Evolutionary conservation across 2,113 vertebrate genomes (phyloP).

Genomic region (Castor canadensis): DNA sequence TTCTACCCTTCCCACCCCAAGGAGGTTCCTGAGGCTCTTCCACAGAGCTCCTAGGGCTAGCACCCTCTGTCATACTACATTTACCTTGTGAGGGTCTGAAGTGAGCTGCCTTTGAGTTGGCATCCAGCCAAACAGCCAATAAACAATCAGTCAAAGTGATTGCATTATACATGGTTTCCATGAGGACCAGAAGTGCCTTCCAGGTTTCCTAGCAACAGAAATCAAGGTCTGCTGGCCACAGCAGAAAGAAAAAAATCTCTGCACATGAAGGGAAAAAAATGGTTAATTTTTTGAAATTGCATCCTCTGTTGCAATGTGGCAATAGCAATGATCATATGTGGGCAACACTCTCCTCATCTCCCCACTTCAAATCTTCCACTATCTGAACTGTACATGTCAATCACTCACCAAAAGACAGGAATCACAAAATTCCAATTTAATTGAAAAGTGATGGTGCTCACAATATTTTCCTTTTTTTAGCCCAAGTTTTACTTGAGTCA

Average conservation of each 20-base stretch:
- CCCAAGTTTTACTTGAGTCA: slow-evolving; percentile 22
- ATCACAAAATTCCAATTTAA: not conserved
- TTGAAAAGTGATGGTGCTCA: not conserved
- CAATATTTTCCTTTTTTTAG: not conserved
- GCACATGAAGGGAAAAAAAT: not conserved
- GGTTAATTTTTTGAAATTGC: slow-evolving; percentile 37
- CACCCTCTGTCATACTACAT: not conserved
- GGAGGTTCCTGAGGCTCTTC: not conserved
- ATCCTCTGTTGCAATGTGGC: not conserved
- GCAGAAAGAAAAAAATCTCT: not conserved
- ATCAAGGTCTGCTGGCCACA: slow-evolving; percentile 29
- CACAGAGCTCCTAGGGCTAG: not conserved
- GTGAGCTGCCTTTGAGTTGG: not conserved
- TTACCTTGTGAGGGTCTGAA: not conserved
- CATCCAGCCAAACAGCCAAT: not conserved
- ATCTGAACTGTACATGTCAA: not conserved
- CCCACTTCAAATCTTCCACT: not conserved
- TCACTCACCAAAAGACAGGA: not conserved
- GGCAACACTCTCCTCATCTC: not conserved
- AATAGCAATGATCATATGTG: not conserved
- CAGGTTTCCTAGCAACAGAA: slow-evolving; percentile 68
- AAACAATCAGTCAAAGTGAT: slow-evolving; percentile 15
- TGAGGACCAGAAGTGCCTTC: slow-evolving; percentile 16
- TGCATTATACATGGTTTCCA: slow-evolving; percentile 44
- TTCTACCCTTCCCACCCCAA: not conserved